phyloP scores from a whole-genome alignment of 2,113 vertebrate genomes.

The Lutjanus erythropterus region DNA sequence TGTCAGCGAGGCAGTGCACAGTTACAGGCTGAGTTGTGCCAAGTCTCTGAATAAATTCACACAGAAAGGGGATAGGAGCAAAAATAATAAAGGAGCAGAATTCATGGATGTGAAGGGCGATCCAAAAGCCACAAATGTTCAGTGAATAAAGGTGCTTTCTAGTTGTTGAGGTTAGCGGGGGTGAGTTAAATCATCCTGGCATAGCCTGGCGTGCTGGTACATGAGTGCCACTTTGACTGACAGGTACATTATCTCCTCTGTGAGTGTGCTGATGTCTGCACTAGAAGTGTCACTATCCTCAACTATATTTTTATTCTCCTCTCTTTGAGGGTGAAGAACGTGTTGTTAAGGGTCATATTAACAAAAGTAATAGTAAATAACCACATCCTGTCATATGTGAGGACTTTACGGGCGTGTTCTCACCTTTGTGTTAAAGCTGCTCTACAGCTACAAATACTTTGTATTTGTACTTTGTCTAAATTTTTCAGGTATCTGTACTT shows the following conservation, averaged over 20 bases:
- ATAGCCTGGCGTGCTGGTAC: constrained; percentile 20
- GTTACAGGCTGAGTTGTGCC: constrained; percentile 52
- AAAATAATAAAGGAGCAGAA: neutral
- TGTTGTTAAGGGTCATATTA: no score
- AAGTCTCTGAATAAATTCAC: constrained; percentile 68
- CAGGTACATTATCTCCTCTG: constrained; percentile 59
- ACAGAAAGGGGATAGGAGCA: constrained; percentile 48
- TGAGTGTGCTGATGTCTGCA: constrained; percentile 19
- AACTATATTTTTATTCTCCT: constrained; percentile 35
- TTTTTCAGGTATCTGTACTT: no score
- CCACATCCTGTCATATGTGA: constrained; percentile 10
- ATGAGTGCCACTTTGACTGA: constrained; percentile 44
- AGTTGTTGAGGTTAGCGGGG: constrained; percentile 14
- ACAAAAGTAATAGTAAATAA: neutral
- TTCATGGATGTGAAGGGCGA: neutral
- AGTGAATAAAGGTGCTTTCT: constrained; percentile 30
- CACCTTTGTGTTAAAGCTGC: constrained; percentile 30
- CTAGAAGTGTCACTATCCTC: constrained; percentile 34
- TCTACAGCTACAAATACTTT: no score
- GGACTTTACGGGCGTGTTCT: constrained; percentile 18
- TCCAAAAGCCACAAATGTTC: constrained; percentile 41
- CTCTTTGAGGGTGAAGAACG: no score
- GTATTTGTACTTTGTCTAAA: no score
- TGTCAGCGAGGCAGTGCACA: constrained; percentile 69
- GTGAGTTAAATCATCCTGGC: constrained; percentile 36